Conservation (phyloP, 2,797 vertebrate species). For the Graptemys geographica region DNA sequence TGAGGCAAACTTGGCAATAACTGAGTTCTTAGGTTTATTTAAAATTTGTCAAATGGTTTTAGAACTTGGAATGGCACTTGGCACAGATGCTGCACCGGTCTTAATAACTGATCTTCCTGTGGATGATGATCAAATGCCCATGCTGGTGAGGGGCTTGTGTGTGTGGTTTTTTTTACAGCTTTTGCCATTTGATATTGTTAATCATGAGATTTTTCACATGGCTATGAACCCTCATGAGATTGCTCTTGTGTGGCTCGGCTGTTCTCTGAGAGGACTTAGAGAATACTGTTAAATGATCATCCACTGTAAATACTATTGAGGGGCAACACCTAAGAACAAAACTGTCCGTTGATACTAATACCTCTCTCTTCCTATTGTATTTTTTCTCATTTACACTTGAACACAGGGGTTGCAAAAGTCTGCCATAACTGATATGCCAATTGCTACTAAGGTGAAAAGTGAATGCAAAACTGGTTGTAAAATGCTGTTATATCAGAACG, state of each 20-base stretch:
- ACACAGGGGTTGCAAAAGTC: not conserved
- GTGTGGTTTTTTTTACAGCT: no score
- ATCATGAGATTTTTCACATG: no score
- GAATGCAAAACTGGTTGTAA: not conserved
- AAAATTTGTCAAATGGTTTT: not conserved
- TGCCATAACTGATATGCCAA: no score
- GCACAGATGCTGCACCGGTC: not conserved
- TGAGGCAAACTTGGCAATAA: slow-evolving; percentile 1
- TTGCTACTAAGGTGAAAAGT: not conserved
- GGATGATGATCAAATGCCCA: not conserved
- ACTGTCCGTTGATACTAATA: not conserved
- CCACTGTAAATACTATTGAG: not conserved
- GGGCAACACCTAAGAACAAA: not conserved
- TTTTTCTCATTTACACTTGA: not conserved
- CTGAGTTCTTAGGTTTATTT: not conserved
- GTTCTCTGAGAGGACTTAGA: not conserved
- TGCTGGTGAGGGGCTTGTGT: not conserved
- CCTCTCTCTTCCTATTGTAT: not conserved
- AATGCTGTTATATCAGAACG: not conserved
- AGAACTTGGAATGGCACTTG: not conserved
- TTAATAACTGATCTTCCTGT: not conserved
- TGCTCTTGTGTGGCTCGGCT: not conserved
- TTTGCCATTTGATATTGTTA: no score
- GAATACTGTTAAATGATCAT: not conserved
- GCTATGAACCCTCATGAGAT: not conserved